Percentiles rank a stretch among this genome's conserved stretches.
Evolutionary conservation across 1,140 invertebrate genomes (phyloP).

Genomic region (Drosophila malerkotliana): DNA sequence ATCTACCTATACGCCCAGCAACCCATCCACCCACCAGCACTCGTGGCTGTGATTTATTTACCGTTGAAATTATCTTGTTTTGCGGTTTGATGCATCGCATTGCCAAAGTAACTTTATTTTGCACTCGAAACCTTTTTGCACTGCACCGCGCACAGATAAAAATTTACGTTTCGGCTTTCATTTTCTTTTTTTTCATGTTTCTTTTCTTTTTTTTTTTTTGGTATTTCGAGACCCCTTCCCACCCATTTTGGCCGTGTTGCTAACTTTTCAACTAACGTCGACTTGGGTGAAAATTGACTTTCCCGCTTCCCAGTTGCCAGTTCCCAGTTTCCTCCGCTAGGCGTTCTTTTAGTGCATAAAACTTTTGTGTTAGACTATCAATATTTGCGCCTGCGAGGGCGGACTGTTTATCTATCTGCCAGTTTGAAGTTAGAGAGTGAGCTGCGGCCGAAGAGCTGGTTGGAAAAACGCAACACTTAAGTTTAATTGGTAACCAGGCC

Average conservation of each 20-base stretch:
- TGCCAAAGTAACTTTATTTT: constrained; percentile 82
- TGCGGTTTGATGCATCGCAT: constrained; percentile 81
- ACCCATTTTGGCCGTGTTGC: constrained; percentile 39
- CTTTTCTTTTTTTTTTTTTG: constrained; percentile 15
- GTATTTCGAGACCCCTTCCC: constrained; percentile 9
- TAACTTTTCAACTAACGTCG: constrained; percentile 78
- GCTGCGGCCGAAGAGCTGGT: constrained; percentile 43
- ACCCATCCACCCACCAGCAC: constrained; percentile 9
- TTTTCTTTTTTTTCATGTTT: constrained; percentile 42
- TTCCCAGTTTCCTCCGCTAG: constrained; percentile 14
- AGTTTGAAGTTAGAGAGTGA: constrained; percentile 63
- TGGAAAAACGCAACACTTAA: constrained; percentile 68
- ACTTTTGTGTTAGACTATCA: constrained; percentile 78
- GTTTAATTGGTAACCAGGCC: constrained; percentile 74
- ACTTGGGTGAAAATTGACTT: constrained; percentile 81
- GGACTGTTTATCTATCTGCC: constrained; percentile 69
- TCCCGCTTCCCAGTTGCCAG: constrained; percentile 1
- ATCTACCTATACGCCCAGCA: background rate
- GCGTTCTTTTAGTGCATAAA: constrained; percentile 62
- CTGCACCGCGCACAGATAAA: constrained; percentile 68
- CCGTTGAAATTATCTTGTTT: constrained; percentile 83
- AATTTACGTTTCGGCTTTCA: constrained; percentile 69
- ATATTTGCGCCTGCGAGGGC: constrained; percentile 67
- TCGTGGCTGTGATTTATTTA: constrained; percentile 79
- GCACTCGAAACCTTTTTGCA: constrained; percentile 80